phyloP scores from a whole-genome alignment of 2,797 vertebrate genomes.

The Poeciliopsis infans region DNA sequence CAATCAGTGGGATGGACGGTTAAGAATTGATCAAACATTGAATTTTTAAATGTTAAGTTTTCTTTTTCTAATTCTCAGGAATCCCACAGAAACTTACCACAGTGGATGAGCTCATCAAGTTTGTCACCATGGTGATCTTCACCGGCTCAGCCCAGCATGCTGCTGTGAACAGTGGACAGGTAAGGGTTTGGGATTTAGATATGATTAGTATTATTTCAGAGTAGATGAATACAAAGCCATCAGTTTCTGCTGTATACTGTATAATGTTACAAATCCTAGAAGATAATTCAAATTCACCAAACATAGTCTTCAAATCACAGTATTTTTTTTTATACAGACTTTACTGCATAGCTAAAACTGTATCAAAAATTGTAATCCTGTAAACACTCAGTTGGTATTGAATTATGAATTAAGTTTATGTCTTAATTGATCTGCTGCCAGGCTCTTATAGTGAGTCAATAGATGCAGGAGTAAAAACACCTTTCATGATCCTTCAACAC shows the following conservation, averaged over 20 bases:
- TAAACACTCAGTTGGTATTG: neutral
- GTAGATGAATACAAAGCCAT: neutral
- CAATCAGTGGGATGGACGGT: neutral
- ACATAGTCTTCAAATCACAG: neutral
- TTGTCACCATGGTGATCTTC: constrained; percentile 74
- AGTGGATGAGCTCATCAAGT: constrained; percentile 53
- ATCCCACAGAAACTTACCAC: constrained; percentile 53
- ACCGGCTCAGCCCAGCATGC: constrained; percentile 61
- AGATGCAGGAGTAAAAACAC: neutral
- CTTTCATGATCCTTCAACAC: neutral
- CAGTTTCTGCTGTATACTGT: no score
- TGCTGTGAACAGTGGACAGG: constrained; percentile 71
- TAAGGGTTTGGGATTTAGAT: constrained; percentile 8
- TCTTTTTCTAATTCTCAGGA: constrained; percentile 36
- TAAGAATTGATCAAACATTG: neutral
- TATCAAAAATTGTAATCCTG: neutral
- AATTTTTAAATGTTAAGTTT: neutral
- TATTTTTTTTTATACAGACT: neutral
- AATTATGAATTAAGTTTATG: neutral
- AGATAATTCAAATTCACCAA: neutral
- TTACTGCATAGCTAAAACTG: neutral
- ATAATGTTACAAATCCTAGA: neutral
- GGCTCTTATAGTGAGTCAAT: neutral
- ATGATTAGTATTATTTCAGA: neutral
- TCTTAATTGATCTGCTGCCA: neutral